A percentile compares a stretch with the other conserved stretches of the same genome.
These are phyloP conservation scores for Thera obeliscata DNA, from an alignment of 2,888 invertebrate genomes.

Conservation along the genomic window DNA sequence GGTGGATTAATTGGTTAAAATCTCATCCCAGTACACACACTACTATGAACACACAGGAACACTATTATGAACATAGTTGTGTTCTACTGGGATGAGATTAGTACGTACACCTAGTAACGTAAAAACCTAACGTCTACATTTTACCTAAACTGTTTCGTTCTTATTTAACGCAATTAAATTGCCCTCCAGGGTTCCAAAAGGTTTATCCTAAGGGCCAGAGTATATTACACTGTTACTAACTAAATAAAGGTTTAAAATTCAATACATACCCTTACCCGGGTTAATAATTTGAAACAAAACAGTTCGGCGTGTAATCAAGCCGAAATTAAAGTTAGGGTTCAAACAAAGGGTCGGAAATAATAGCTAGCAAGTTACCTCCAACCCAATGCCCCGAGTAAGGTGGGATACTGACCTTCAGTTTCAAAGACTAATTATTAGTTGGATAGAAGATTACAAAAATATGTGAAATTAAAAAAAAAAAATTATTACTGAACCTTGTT, in stretches of 20 bases:
- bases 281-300: conserved; percentile 20
- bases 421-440: neutral
- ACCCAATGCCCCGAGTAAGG: neutral
- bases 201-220: too few relatives aligned
- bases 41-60: too few relatives aligned
- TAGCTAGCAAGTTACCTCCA: conserved; percentile 7
- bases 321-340: conserved; percentile 21
- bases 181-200: too few relatives aligned
- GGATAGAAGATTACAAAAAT: neutral
- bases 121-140: too few relatives aligned
- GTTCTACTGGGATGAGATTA: too few relatives aligned
- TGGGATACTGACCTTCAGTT: neutral
- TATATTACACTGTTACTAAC: neutral
- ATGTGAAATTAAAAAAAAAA: too few relatives aligned
- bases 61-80: too few relatives aligned
- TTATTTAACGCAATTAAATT: too few relatives aligned
- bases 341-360: conserved; percentile 15
- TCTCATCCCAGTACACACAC: too few relatives aligned
- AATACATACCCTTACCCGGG: conserved; percentile 11
- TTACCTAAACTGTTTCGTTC: neutral
- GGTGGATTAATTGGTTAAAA: too few relatives aligned
- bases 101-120: too few relatives aligned
- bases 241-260: conserved; percentile 7
- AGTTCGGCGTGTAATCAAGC: conserved; percentile 11
- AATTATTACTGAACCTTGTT: too few relatives aligned